Evolutionary conservation across 2,888 invertebrate species (phyloP).

Genomic region (Sesia bembeciformis): DNA sequence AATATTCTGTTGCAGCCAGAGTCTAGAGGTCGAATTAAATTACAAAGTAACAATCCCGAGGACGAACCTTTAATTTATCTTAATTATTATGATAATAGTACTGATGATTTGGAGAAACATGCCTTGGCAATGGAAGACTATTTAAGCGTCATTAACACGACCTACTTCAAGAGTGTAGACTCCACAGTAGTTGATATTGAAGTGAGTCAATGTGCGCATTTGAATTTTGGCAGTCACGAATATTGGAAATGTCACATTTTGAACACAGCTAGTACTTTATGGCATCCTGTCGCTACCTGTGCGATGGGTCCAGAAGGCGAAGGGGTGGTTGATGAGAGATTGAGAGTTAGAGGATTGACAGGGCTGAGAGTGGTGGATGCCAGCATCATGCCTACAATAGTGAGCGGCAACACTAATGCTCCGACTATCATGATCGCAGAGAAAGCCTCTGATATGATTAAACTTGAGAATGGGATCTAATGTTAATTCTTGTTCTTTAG

Average conservation of each 20-base stretch:
- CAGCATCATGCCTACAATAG: conserved; percentile 76
- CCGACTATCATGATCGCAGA: conserved; percentile 77
- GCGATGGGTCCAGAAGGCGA: conserved; percentile 29
- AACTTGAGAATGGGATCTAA: conserved; percentile 23
- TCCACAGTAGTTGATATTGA: conserved; percentile 19
- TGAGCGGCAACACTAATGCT: conserved; percentile 76
- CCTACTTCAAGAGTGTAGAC: conserved; percentile 15
- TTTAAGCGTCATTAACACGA: conserved; percentile 15
- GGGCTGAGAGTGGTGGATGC: conserved; percentile 77
- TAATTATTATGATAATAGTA: not conserved
- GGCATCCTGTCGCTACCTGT: conserved; percentile 36
- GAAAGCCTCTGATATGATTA: conserved; percentile 75
- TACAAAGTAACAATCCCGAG: not conserved
- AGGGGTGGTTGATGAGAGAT: conserved; percentile 32
- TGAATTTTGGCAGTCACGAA: conserved; percentile 24
- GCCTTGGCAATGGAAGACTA: conserved; percentile 19
- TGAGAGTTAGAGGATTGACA: conserved; percentile 66
- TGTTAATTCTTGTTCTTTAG: not conserved
- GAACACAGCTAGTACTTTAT: conserved; percentile 27
- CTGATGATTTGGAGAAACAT: conserved; percentile 19
- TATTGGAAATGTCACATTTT: conserved; percentile 43
- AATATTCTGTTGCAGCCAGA: conserved; percentile 28
- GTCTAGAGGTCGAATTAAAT: conserved; percentile 12
- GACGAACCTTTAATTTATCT: not conserved
- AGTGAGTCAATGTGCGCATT: conserved; percentile 24